Evolutionary conservation across 1,140 invertebrate species (phyloP).

Genomic region (Heliconius nattereri): DNA sequence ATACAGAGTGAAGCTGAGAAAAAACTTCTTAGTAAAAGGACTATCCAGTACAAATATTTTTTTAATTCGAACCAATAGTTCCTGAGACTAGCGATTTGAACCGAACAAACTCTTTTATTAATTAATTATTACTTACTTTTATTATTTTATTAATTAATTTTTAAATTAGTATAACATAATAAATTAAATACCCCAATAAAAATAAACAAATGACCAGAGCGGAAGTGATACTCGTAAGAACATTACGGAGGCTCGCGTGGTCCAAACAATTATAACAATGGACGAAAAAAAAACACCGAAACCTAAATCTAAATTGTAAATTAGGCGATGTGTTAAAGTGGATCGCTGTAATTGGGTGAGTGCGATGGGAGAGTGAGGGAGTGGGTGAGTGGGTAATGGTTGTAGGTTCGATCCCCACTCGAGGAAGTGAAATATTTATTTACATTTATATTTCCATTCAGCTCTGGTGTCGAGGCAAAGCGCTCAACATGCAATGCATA

Average conservation of each 20-base stretch:
- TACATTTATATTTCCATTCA: no score
- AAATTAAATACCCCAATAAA: background rate
- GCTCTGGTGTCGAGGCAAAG: no score
- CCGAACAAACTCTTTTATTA: no score
- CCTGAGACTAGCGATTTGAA: no score
- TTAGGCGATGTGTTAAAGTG: conserved; percentile 44
- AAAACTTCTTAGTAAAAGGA: no score
- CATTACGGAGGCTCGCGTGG: conserved; percentile 49
- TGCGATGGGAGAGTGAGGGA: background rate
- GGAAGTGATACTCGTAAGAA: conserved; percentile 7
- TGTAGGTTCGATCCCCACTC: conserved; percentile 32
- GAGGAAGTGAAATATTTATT: background rate
- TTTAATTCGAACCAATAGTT: no score
- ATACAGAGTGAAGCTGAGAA: no score
- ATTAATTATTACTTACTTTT: no score
- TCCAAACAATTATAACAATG: conserved; percentile 53
- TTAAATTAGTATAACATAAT: no score
- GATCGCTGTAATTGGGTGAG: background rate
- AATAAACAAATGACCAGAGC: background rate
- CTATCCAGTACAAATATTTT: no score
- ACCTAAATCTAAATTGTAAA: conserved; percentile 64
- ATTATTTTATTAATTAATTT: no score
- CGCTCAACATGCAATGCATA: no score
- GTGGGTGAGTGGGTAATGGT: background rate
- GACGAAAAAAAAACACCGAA: conserved; percentile 40